Evolutionary conservation across 2,797 vertebrate genomes (phyloP).

Genomic region (Sebastes variabilis): DNA sequence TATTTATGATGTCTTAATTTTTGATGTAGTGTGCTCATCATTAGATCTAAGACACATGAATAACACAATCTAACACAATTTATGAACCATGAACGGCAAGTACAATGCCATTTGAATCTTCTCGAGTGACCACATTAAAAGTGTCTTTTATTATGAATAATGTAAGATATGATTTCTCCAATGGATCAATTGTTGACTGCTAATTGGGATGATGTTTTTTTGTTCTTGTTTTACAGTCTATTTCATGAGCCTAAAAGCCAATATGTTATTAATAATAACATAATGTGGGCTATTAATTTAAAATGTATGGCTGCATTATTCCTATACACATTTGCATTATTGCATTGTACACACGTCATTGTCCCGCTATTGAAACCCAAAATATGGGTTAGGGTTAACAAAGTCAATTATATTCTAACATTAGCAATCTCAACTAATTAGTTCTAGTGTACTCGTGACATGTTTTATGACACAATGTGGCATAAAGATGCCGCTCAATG

Average conservation of each 20-base stretch:
- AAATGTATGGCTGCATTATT: neutral
- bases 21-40: conserved; percentile 22
- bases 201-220: neutral
- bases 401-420: conserved; percentile 26
- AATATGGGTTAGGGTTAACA: neutral
- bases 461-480: conserved; percentile 36
- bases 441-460: conserved; percentile 8
- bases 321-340: neutral
- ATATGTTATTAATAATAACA: neutral
- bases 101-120: conserved; percentile 26
- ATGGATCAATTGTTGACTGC: neutral
- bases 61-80: conserved; percentile 35
- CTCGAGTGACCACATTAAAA: conserved; percentile 26
- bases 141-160: conserved; percentile 17
- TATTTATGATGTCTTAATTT: conserved; percentile 29
- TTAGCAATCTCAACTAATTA: conserved; percentile 37
- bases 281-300: neutral
- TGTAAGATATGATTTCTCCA: neutral
- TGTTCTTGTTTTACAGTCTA: neutral
- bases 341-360: neutral
- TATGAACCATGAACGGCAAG: conserved; percentile 50
- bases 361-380: neutral
- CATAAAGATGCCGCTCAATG: conserved; percentile 23
- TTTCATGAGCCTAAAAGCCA: neutral
- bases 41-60: conserved; percentile 26